Percentiles rank a stretch among this genome's conserved stretches.
These are phyloP conservation scores for Craseonycteris thonglongyai DNA, from an alignment of 2,113 vertebrate genomes.

Conservation along the genomic window DNA sequence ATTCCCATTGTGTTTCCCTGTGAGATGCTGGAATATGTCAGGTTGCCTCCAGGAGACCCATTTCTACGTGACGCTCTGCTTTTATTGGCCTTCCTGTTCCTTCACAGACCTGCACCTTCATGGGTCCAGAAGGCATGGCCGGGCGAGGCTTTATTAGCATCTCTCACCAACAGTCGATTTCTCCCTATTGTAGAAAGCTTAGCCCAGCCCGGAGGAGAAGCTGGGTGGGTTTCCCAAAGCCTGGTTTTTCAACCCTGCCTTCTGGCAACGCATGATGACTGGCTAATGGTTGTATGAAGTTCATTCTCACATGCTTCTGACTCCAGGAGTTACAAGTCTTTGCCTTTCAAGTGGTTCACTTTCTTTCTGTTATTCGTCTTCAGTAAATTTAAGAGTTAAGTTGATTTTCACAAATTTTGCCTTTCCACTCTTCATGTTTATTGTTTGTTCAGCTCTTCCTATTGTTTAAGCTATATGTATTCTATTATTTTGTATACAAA, in stretches of 20 bases:
- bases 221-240: constrained; percentile 45
- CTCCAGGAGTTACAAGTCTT: constrained; percentile 7
- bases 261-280: neutral
- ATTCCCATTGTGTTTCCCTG: constrained; percentile 36
- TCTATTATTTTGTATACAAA: neutral
- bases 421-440: constrained; percentile 12
- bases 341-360: neutral
- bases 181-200: constrained; percentile 23
- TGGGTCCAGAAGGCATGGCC: neutral
- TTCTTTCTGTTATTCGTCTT: constrained; percentile 19
- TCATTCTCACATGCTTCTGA: constrained; percentile 31
- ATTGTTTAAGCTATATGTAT: neutral
- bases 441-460: neutral
- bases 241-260: constrained; percentile 15
- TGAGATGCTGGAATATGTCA: constrained; percentile 56
- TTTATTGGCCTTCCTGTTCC: constrained; percentile 15
- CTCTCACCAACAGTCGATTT: constrained; percentile 56
- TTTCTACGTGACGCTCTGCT: constrained; percentile 55
- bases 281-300: constrained; percentile 18
- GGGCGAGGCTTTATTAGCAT: neutral
- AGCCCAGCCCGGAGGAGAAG: neutral
- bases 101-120: constrained; percentile 6
- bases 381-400: neutral
- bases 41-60: constrained; percentile 49
- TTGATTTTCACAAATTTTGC: neutral